Conservation (phyloP, 2,888 invertebrate genomes). For the Deroplatys truncata region DNA sequence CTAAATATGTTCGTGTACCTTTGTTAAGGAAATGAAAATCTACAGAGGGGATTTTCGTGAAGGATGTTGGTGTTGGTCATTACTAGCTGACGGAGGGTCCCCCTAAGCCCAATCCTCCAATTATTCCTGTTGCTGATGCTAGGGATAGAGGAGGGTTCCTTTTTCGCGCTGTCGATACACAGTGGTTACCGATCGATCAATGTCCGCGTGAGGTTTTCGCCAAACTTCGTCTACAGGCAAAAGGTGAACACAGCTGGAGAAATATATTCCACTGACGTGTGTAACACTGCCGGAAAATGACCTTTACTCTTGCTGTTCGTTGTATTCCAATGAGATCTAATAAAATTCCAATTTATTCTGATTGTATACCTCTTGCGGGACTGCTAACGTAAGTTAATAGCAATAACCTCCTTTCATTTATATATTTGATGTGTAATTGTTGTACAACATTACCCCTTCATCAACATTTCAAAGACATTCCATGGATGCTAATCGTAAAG, state of each 20-base stretch:
- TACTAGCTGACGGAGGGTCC: not conserved
- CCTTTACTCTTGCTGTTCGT: too few species aligned
- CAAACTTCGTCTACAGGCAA: not conserved
- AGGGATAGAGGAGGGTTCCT: not conserved
- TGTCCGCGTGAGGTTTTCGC: not conserved
- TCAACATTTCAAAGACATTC: too few species aligned
- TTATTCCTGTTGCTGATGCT: not conserved
- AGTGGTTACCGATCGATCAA: not conserved
- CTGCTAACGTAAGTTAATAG: too few species aligned
- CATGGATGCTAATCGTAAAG: too few species aligned
- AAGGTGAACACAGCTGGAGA: not conserved
- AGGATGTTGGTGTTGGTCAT: not conserved
- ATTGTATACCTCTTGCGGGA: too few species aligned
- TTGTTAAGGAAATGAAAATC: not conserved
- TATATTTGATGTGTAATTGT: too few species aligned
- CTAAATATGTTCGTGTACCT: not conserved
- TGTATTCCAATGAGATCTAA: too few species aligned
- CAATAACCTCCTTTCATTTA: too few species aligned
- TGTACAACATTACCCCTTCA: too few species aligned
- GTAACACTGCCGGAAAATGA: not conserved
- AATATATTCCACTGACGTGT: not conserved
- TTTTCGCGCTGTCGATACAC: not conserved
- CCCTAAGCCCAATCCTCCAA: not conserved
- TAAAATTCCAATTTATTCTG: too few species aligned
- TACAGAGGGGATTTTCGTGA: not conserved